Percentiles rank a stretch among this genome's conserved stretches.
phyloP scores from a whole-genome alignment of 2,797 vertebrate species.

The Tapera naevia region DNA sequence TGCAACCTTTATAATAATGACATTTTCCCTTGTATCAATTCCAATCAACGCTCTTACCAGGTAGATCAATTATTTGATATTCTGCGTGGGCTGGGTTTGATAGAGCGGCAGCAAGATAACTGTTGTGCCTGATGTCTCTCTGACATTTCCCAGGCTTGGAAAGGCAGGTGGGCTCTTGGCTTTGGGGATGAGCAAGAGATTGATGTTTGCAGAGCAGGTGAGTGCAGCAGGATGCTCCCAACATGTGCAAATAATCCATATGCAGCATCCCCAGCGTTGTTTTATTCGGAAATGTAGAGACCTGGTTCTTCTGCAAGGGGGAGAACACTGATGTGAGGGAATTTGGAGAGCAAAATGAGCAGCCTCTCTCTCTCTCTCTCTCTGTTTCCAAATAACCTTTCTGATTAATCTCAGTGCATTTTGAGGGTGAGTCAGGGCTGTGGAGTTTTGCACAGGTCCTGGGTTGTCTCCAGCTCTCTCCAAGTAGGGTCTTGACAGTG shows the following conservation, averaged over 20 bases:
- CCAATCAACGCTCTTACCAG: not conserved
- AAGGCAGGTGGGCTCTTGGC: not conserved
- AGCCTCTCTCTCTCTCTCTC: not conserved
- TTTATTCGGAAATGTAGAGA: not conserved
- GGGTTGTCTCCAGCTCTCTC: not conserved
- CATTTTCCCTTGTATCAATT: not conserved
- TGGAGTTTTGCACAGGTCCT: not conserved
- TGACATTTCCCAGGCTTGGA: not conserved
- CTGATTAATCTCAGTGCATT: not conserved
- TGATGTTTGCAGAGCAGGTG: conserved; percentile 23
- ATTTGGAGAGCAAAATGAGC: not conserved
- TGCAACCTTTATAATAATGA: not conserved
- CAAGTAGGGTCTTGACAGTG: conserved; percentile 14
- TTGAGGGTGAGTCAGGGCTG: not conserved
- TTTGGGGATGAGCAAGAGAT: not conserved
- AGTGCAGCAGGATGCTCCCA: not conserved
- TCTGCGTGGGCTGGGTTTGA: not conserved
- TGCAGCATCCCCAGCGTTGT: accelerated
- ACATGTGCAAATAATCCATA: not conserved
- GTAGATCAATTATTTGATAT: not conserved
- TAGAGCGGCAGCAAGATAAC: not conserved
- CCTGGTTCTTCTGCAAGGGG: not conserved
- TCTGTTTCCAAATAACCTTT: not conserved
- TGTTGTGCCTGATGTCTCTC: not conserved
- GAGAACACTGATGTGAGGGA: not conserved